Base-by-base conservation (phyloP, 1,140 invertebrate genomes). In the Orius laevigatus region DNA sequence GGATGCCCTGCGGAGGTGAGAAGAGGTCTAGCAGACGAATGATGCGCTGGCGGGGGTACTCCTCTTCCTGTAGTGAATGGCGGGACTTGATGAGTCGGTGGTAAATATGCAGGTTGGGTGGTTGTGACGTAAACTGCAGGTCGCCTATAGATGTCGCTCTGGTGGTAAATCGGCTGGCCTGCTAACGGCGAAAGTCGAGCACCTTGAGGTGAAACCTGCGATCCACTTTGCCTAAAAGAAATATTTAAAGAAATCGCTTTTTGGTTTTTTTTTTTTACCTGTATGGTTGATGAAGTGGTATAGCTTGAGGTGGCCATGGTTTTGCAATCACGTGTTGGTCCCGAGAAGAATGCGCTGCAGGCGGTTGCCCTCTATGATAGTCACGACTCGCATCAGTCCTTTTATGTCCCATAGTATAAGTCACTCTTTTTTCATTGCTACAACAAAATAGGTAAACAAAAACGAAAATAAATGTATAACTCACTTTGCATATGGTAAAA, bases 1-100 rank as follows among this genome's bases (percentile, higher is more conserved):
- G 79, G 69, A 60, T 75, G 73, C 19, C 43, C 43, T 3, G 19
- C 43, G 45, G 74, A 72, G n/a, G 79, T 73, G 55, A 83, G 63
- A 46, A 87, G 76, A 54, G 84, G 81, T 56, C 83, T 69, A 52
- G 81, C 81, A 58, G 79, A 83, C 58, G 79, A 79, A 65, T 89
- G 85, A 65, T 88, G 84, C 32, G 84, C 84, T 51, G 84, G 84
- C 9, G 84, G 84, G 49, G 83, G 80, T 53, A 82, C 72, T 39
- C 79, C 79, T 53, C 81, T 74, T 62, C 67, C 65, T 32, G 67
- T 59, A 34, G 62, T 62, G 46, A 63, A 63, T 18, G 59, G 54
- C 40, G 66, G 62, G 50, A 71, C 68, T 57, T 69, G 68, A 58
- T 72, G 70, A 42, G 64, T 66, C 40, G 67, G 61, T 34, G 69